Percentiles rank a stretch among this genome's conserved stretches.
phyloP scores from a whole-genome alignment of 2,888 invertebrate genomes.

The Imbricaverruca yamaguchii region DNA sequence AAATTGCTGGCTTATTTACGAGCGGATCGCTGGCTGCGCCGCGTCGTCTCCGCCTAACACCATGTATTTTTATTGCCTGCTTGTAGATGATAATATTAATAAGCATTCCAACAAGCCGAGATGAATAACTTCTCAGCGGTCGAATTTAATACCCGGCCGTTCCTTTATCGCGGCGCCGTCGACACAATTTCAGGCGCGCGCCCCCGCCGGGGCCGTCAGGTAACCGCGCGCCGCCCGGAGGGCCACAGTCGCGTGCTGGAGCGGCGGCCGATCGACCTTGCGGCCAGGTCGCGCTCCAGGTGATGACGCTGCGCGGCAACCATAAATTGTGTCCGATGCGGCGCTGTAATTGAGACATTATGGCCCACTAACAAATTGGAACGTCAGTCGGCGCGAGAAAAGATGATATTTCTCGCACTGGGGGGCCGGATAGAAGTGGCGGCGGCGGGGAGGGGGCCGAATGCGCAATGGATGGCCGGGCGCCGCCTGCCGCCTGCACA shows the following conservation, averaged over 20 bases:
- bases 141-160: conserved; percentile 8
- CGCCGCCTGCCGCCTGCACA: too few species aligned
- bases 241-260: not conserved
- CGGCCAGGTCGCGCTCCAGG: not conserved
- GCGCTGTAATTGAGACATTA: conserved; percentile 19
- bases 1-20: not conserved
- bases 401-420: not conserved
- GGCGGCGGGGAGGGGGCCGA: not conserved
- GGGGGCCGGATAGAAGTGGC: not conserved
- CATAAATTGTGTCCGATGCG: conserved; percentile 7
- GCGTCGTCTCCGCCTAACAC: not conserved
- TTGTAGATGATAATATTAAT: conserved; percentile 20
- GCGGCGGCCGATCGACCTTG: not conserved
- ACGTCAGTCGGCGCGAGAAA: conserved; percentile 18
- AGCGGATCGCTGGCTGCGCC: not conserved
- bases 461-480: too few species aligned
- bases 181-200: not conserved
- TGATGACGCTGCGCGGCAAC: conserved; percentile 1
- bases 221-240: not conserved
- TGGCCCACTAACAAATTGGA: conserved; percentile 19
- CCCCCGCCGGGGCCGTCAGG: not conserved
- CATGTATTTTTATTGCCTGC: conserved; percentile 13
- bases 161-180: not conserved
- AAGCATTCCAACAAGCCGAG: conserved; percentile 17
- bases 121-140: conserved; percentile 18